A percentile compares a stretch with the other conserved stretches of the same genome.
phyloP scores from a whole-genome alignment of 2,888 invertebrate genomes.

The Melipona beecheii region DNA sequence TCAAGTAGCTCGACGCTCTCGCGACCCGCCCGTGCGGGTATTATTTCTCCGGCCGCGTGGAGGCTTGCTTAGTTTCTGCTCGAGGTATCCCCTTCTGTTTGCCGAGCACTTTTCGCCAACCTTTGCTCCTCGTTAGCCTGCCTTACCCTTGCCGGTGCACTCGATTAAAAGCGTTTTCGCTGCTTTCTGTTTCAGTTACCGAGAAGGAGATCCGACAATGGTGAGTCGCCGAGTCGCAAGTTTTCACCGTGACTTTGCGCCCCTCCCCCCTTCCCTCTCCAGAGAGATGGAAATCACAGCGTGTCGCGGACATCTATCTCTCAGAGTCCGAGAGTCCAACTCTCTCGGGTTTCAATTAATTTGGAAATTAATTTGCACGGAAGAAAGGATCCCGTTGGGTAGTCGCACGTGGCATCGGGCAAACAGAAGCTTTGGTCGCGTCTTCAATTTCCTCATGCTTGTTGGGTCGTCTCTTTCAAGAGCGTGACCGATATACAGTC shows the following conservation, averaged over 20 bases:
- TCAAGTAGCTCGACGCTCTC: no score
- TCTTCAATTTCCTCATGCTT: not conserved
- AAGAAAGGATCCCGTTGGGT: not conserved
- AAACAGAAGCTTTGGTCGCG: not conserved
- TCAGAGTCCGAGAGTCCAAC: no score
- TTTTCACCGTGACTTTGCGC: not conserved
- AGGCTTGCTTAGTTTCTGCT: not conserved
- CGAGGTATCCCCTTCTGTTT: not conserved
- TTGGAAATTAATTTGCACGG: no score
- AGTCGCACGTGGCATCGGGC: not conserved
- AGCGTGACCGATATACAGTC: not conserved
- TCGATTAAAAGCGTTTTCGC: conserved; percentile 19
- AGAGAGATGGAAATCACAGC: not conserved
- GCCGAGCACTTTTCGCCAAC: not conserved
- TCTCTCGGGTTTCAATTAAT: no score
- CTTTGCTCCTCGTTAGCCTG: not conserved
- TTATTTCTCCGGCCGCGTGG: no score
- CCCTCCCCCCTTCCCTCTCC: no score
- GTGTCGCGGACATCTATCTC: not conserved
- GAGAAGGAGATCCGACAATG: conserved; percentile 95
- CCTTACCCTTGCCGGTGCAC: not conserved
- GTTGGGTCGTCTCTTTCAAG: not conserved
- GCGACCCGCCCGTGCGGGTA: no score
- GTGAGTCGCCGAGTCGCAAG: conserved; percentile 85
- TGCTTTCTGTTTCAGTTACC: conserved; percentile 89